phyloP scores from a whole-genome alignment of 2,797 vertebrate species.

The Manis crassicaudata region DNA sequence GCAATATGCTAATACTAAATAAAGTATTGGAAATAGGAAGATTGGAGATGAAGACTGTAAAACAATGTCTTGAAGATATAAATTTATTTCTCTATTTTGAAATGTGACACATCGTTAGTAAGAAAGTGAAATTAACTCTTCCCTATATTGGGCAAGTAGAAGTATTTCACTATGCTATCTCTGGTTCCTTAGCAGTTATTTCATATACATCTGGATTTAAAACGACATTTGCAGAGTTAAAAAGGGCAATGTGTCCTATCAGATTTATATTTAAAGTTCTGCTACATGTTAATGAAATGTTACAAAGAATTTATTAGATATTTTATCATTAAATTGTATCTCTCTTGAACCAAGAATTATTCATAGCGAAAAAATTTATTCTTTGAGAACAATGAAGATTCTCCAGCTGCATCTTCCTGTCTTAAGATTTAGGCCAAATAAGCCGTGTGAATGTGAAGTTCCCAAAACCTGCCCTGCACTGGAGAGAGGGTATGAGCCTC shows the following conservation, averaged over 20 bases:
- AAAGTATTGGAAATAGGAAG: conserved; percentile 24
- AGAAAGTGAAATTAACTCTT: conserved; percentile 31
- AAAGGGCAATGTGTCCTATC: background rate
- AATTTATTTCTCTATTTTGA: conserved; percentile 39
- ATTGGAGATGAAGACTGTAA: conserved; percentile 30
- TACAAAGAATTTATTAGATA: conserved; percentile 22
- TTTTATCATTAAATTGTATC: conserved; percentile 19
- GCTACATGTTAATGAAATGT: conserved; percentile 30
- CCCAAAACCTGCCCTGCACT: background rate
- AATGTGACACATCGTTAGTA: conserved; percentile 20
- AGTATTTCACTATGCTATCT: conserved; percentile 34
- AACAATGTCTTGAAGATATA: background rate
- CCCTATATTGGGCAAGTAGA: background rate
- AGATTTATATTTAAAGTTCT: conserved; percentile 57
- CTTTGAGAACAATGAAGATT: conserved; percentile 1
- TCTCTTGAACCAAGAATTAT: conserved; percentile 50
- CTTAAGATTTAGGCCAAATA: background rate
- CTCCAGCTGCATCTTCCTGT: background rate
- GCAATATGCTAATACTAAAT: background rate
- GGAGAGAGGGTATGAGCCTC: background rate
- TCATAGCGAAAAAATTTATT: conserved; percentile 1
- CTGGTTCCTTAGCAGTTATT: conserved; percentile 13
- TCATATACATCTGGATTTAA: conserved; percentile 44
- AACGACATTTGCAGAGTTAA: conserved; percentile 23
- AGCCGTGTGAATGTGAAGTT: background rate